Evolutionary conservation across 2,888 invertebrate genomes (phyloP), one percentile per base, ranked within the genome.

Genomic region (Rhagophthalmus giganteus): DNA sequence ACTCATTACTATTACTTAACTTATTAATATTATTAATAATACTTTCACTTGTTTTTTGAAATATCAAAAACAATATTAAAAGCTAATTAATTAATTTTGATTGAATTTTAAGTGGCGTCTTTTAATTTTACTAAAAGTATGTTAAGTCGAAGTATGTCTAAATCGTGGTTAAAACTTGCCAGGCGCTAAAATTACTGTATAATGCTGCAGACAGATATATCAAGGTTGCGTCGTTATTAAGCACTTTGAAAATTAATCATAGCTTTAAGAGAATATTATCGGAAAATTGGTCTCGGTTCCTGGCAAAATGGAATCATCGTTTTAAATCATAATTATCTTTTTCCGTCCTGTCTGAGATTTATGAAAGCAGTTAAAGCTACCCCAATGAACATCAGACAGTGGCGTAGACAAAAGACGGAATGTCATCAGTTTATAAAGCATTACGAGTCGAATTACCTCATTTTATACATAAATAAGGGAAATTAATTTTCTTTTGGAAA

Each of bases 321-420:
- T 58, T 57, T 58, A 56, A 55, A 47, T 53, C 56, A 54, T 58
- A 58, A 58, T 58, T 58, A 58, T 51, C 52, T 58, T 58, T 58
- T 58, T 57, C 46, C 49, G 48, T 37, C 40, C 35, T 40, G 44
- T 25, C 31, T 41, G 42, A 58, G 56, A 58, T 57, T 57, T 58
- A 57, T 51, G 54, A 54, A 37, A 41, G 27, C 35, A 47, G 42
- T 55, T 48, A 41, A 39, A 40, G 34, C 33, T 31, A 26, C 40
- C 30, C 34, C 42, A 34, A 12, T 14, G 20, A 38, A 16, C 44
- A 39, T 24, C 39, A 40, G 30, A 24, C 33, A 14, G 14, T 33
- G 9, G n/a, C 6, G 4, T 13, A 33, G 20, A 14, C 14, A 13
- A 16, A 4, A 16, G 11, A 9, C 32, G 32, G 2, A 9, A 5